phyloP scores from a whole-genome alignment of 2,888 invertebrate species.

The Lasioglossum lativentre region DNA sequence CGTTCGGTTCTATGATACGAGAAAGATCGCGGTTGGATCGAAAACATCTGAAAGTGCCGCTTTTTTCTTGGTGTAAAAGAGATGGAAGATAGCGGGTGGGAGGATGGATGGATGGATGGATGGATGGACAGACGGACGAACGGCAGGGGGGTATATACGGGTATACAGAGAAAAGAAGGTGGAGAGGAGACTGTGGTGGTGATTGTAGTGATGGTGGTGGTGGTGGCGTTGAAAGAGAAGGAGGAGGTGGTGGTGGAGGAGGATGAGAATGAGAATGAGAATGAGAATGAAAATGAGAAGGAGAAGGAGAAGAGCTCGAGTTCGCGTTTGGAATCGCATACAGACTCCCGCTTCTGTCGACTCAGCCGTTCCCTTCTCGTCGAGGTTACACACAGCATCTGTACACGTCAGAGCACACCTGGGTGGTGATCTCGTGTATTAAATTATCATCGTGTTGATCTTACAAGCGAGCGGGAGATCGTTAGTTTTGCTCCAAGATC shows the following conservation, averaged over 20 bases:
- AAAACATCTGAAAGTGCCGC: background rate
- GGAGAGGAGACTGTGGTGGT: background rate
- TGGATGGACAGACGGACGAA: background rate
- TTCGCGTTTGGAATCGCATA: conserved; percentile 46
- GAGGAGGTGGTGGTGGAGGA: background rate
- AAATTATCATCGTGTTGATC: conserved; percentile 79
- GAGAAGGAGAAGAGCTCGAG: conserved; percentile 5
- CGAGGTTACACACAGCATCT: conserved; percentile 62
- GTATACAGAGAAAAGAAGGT: background rate
- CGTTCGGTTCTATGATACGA: background rate
- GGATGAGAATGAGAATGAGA: background rate
- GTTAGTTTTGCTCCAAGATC: conserved; percentile 73
- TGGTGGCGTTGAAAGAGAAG: background rate
- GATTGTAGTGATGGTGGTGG: background rate
- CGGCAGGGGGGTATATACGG: background rate
- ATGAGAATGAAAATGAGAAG: background rate
- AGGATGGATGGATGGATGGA: background rate
- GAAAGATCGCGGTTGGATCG: background rate
- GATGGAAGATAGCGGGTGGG: background rate
- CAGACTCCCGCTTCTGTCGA: conserved; percentile 46
- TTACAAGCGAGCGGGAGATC: conserved; percentile 73
- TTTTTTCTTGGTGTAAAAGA: background rate
- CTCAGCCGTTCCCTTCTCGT: conserved; percentile 54
- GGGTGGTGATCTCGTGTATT: conserved; percentile 77
- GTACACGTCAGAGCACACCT: conserved; percentile 71